Conservation (phyloP, 2,888 invertebrate genomes). For the Standfussiana lucernea region DNA sequence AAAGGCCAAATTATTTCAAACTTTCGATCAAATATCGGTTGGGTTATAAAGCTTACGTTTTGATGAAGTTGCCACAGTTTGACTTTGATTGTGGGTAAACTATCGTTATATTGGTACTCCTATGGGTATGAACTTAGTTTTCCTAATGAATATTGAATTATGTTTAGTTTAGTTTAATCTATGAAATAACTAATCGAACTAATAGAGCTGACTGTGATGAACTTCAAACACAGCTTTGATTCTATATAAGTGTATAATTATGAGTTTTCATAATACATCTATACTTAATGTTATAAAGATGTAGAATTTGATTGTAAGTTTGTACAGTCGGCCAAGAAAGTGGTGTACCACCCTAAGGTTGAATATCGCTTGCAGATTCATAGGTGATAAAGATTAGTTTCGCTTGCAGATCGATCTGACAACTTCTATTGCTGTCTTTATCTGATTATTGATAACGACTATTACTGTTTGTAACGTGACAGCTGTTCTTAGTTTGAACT, state of each 20-base stretch:
- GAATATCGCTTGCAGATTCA: no score
- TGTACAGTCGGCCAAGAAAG: no score
- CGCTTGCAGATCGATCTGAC: no score
- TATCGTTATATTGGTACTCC: slow-evolving; percentile 27
- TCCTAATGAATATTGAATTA: slow-evolving; percentile 37
- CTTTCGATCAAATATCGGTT: slow-evolving; percentile 43
- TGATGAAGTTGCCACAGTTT: slow-evolving; percentile 41
- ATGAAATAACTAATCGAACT: background rate
- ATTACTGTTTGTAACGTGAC: no score
- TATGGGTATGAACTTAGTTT: slow-evolving; percentile 16
- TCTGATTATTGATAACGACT: no score
- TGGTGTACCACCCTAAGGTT: no score
- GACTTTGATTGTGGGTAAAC: slow-evolving; percentile 32
- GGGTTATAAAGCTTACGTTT: slow-evolving; percentile 19
- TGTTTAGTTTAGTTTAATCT: slow-evolving; percentile 1
- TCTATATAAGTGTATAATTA: background rate
- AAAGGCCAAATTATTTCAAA: slow-evolving; percentile 46
- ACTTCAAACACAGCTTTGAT: background rate
- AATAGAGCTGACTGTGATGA: background rate
- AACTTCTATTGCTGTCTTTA: no score
- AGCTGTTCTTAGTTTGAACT: no score
- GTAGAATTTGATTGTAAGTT: no score
- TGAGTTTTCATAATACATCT: background rate
- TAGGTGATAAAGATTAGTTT: no score
- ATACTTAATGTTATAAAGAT: no score